These are phyloP conservation scores for Philotrypesis tridentata DNA, from an alignment of 1,140 invertebrate species.

Conservation along the genomic window DNA sequence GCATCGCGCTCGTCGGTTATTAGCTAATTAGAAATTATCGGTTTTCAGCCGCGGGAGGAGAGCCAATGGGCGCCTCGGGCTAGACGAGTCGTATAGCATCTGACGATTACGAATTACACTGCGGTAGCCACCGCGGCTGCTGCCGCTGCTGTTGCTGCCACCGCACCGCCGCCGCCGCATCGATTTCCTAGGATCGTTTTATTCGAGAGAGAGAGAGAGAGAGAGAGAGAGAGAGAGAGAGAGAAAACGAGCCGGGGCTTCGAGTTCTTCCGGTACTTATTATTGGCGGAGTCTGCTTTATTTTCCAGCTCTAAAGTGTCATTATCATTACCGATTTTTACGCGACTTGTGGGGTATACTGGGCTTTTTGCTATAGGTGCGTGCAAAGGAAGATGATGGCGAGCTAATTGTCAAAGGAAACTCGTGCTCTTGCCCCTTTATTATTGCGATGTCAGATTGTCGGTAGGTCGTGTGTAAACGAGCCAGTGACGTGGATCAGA, in stretches of 20 bases:
- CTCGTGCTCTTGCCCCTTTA: no score
- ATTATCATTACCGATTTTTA: constrained; percentile 16
- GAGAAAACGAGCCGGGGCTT: constrained; percentile 3
- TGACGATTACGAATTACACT: constrained; percentile 23
- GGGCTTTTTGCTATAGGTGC: background rate
- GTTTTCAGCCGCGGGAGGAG: constrained; percentile 41
- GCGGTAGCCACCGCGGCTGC: background rate
- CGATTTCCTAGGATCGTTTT: background rate
- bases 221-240: no score
- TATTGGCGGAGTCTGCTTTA: background rate
- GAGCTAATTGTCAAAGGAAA: background rate
- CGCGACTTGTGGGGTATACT: background rate
- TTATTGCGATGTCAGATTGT: no score
- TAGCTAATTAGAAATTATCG: constrained; percentile 56
- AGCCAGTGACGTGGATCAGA: no score
- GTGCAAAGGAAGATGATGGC: background rate
- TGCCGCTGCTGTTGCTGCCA: no score
- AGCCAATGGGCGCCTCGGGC: background rate
- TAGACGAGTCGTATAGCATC: background rate
- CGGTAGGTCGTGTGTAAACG: no score
- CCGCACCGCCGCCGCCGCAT: background rate
- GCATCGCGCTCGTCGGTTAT: constrained; percentile 44
- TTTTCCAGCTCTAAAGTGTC: constrained; percentile 4
- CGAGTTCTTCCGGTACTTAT: constrained; percentile 2
- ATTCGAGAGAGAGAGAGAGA: no score